A percentile compares a stretch with the other conserved stretches of the same genome.
These are phyloP conservation scores for Amphipyra tragopoginis DNA, from an alignment of 2,888 invertebrate genomes.

Conservation along the genomic window DNA sequence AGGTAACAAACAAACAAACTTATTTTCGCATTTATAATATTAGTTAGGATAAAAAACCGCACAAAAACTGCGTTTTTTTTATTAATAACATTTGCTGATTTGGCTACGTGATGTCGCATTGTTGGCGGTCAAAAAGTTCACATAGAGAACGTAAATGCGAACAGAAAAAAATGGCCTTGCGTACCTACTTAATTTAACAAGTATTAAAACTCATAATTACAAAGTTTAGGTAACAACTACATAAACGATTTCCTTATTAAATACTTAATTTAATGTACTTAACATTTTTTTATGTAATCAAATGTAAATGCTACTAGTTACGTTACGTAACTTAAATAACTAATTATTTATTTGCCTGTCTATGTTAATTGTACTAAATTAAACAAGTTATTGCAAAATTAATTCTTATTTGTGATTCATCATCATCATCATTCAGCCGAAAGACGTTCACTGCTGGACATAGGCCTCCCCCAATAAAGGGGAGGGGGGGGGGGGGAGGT, in stretches of 20 bases:
- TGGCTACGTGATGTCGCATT: background rate
- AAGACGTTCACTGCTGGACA: no score
- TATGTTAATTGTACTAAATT: conserved; percentile 2
- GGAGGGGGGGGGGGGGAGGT: no score
- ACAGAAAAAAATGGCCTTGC: no score
- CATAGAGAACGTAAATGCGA: background rate
- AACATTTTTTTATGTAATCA: conserved; percentile 23
- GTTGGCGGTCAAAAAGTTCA: conserved; percentile 16
- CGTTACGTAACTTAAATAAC: conserved; percentile 19
- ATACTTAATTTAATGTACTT: conserved; percentile 5
- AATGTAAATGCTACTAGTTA: conserved; percentile 14
- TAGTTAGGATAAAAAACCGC: no score
- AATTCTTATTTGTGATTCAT: no score
- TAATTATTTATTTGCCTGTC: background rate
- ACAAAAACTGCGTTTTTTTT: no score
- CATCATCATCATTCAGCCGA: no score
- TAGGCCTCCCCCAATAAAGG: no score
- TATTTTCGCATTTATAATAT: no score
- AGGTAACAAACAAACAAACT: no score
- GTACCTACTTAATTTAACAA: background rate
- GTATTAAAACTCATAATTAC: background rate
- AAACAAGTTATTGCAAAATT: background rate
- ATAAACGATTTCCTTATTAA: background rate
- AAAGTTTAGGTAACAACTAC: background rate
- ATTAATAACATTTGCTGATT: conserved; percentile 1